A percentile compares a stretch with the other conserved stretches of the same genome.
phyloP scores from a whole-genome alignment of 2,797 vertebrate genomes.

The Sebastes trivittatus region DNA sequence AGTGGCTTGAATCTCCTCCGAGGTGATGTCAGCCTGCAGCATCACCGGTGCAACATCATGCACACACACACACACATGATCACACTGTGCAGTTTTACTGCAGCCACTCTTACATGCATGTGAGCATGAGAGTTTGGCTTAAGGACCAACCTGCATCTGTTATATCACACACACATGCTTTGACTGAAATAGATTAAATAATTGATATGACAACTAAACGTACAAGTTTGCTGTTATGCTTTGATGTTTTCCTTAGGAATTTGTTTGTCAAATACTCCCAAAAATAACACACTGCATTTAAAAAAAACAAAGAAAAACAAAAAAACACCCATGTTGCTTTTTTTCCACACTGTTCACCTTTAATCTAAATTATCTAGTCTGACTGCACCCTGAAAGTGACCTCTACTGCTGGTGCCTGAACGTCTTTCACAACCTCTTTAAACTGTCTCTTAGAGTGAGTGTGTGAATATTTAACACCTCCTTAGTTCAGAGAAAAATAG shows the following conservation, averaged over 20 bases:
- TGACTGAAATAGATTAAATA: background rate
- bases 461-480: background rate
- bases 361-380: background rate
- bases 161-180: background rate
- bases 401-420: background rate
- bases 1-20: constrained; percentile 38
- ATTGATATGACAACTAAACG: background rate
- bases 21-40: constrained; percentile 4
- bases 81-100: background rate
- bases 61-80: background rate
- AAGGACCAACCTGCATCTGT: background rate
- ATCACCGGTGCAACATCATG: constrained; percentile 18
- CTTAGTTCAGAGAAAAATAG: background rate
- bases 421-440: background rate
- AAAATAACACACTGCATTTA: background rate
- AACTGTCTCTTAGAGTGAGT: background rate
- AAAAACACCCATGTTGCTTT: background rate
- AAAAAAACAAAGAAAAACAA: no score
- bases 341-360: background rate
- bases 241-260: background rate
- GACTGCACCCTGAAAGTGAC: constrained; percentile 1
- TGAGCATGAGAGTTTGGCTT: background rate
- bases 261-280: background rate
- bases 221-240: background rate
- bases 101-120: background rate